Evolutionary conservation across 2,888 invertebrate species (phyloP).

Genomic region (Nemotelus nigrinus): DNA sequence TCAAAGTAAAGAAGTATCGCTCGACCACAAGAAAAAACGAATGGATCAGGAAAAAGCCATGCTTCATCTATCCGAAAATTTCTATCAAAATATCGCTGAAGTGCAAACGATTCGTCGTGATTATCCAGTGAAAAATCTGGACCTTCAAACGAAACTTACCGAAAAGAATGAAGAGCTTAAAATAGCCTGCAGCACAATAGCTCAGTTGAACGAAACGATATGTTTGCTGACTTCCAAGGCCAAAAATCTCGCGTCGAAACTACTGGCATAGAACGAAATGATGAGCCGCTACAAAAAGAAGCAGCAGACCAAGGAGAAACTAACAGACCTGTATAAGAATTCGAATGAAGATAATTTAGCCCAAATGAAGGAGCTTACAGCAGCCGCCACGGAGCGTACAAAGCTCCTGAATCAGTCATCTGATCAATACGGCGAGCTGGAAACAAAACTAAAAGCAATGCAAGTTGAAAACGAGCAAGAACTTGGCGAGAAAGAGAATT

Average conservation of each 20-base stretch:
- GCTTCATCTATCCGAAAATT: conserved; percentile 71
- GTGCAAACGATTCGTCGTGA: too few species aligned
- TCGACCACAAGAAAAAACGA: conserved; percentile 84
- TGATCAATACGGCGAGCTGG: conserved; percentile 82
- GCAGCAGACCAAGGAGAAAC: conserved; percentile 83
- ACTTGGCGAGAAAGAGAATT: conserved; percentile 74
- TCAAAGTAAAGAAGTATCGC: conserved; percentile 79
- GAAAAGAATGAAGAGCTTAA: too few species aligned
- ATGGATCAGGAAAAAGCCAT: conserved; percentile 84
- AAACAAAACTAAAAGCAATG: conserved; percentile 75
- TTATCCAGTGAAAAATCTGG: too few species aligned
- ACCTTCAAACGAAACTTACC: too few species aligned
- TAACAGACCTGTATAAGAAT: conserved; percentile 85
- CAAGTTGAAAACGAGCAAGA: conserved; percentile 76
- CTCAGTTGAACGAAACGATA: too few species aligned
- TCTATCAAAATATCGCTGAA: too few species aligned
- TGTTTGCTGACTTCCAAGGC: too few species aligned
- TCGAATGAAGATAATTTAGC: conserved; percentile 81
- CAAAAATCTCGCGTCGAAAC: too few species aligned
- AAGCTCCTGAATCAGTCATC: conserved; percentile 80
- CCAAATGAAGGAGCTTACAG: conserved; percentile 80
- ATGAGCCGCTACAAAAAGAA: conserved; percentile 82
- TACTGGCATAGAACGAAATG: too few species aligned
- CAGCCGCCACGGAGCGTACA: conserved; percentile 80
- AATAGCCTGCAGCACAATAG: too few species aligned